Evolutionary conservation across 2,888 invertebrate species (phyloP), one percentile per base, ranked within the genome.

Genomic region (Harpalus rubripes): DNA sequence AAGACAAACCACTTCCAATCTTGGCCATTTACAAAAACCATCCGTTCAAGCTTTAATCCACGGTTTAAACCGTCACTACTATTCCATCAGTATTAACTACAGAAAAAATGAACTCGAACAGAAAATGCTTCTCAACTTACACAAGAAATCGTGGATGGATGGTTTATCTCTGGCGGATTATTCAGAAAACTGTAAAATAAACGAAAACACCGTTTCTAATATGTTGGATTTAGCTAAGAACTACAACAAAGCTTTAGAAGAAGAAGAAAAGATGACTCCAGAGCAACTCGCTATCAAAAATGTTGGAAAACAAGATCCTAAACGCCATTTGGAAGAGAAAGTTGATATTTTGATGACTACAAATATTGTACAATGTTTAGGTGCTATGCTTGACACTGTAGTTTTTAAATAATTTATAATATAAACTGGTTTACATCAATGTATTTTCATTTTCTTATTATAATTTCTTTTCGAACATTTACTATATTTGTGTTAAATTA

Each of bases 61-160:
- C 90, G 99, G 99, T 12, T 93, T 99, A 39, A 99, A 99, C 91
- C 95, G 99, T 87, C 99, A 99, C 92, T 99, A 99, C 91, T 99
- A 99, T 92, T 99, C 99, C 61, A 99, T 99, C 90, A 98, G 99
- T 91, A 99, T 99, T 91, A 99, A 99, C 92, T 99, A 99, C 92
- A 95, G 99, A 88, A 99, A 99, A 92, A 99, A 99, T 92, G 98
- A 99, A 91, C 92, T 99, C 86, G 99, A 99, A 91, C 99, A 99
- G 91, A 99, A 99, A 93, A 99, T 99, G 99, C 92, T 99, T 86
- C 92, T 99, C 85, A 99, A 99, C 92, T 93, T 99, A 87, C 98
- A 99, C 92, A 99, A 99, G 92, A 98, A 99, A 91, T 98, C 98
- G 0, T 99, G 98, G 98, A 98, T 98, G 96, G 98, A 98, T 90